Evolutionary conservation across 2,113 vertebrate genomes (phyloP), one percentile per base, ranked within the genome.

Genomic region (Talpa occidentalis): DNA sequence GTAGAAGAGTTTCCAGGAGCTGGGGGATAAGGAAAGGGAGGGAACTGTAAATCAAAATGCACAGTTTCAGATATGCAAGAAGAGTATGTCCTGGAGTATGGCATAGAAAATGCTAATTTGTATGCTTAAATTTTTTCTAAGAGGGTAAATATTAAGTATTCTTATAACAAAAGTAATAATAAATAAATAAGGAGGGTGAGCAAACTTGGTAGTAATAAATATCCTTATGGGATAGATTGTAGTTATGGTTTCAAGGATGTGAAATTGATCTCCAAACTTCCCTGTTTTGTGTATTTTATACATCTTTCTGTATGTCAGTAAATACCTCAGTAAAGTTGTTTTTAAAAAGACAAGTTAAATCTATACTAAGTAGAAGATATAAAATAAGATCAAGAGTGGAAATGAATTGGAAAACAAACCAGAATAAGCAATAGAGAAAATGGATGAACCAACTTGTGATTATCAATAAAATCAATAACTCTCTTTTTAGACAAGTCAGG

Each of bases 371-470:
- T n/a, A 56, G 32, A 79, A 78, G 4, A 42, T 28, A 42, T 54
- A 59, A 86, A 79, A 79, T 69, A 93, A 47, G 14, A 81, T 86
- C 67, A 74, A 74, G 52, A 54, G 26, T 52, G 19, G 10, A 66
- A 90, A 54, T 5, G 28, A 89, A 89, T 78, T 28, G 83, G 32
- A 84, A 92, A 88, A 62, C 8, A 94, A 74, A 74, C 10, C 30
- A 49, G 91, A 64, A 32, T 56, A 76, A 70, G 30, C 49, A 79
- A 80, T 4, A 52, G 35, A 52, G 21, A 86, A 86, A 67, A 74
- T 62, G 0, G 0, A 54, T 81, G 67, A 81, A 86, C 30, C 30
- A 67, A 44, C 74, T 70, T 70, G 35, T 62, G 35, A 87, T 69
- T 79, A 24, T 52, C 49, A 74, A 80, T 35, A 89, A 82, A 80